phyloP scores from a whole-genome alignment of 2,888 invertebrate genomes.

The Argyresthia albistria region DNA sequence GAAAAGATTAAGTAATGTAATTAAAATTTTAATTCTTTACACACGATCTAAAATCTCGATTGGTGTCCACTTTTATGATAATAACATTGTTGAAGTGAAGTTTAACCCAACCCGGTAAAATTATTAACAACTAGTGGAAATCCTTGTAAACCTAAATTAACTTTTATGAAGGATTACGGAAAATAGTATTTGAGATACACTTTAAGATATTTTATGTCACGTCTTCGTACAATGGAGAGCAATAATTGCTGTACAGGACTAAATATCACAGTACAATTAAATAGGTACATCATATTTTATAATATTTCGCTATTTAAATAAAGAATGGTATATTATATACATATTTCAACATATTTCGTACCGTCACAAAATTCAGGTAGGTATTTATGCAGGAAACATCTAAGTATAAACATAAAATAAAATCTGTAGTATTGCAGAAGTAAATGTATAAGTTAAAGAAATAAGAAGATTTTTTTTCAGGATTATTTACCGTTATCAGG shows the following conservation, averaged over 20 bases:
- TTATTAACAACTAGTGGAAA: constrained; percentile 25
- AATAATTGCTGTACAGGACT: too few relatives aligned
- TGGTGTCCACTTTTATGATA: constrained; percentile 6
- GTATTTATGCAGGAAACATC: too few relatives aligned
- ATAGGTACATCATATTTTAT: neutral
- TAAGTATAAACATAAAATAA: too few relatives aligned
- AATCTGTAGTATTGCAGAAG: too few relatives aligned
- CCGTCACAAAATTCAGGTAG: too few relatives aligned
- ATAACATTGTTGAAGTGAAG: constrained; percentile 6
- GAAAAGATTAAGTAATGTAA: constrained; percentile 9
- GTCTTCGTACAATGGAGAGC: too few relatives aligned
- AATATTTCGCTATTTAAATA: neutral
- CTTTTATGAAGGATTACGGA: neutral
- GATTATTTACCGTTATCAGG: too few relatives aligned
- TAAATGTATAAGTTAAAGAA: too few relatives aligned
- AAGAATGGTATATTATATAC: neutral
- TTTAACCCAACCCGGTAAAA: constrained; percentile 18
- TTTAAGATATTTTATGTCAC: too few relatives aligned
- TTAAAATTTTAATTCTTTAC: constrained; percentile 12
- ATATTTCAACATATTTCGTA: neutral
- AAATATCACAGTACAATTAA: neutral
- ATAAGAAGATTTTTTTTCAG: too few relatives aligned
- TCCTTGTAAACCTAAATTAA: constrained; percentile 10
- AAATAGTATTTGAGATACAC: too few relatives aligned
- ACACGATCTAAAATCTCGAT: constrained; percentile 13